phyloP scores from a whole-genome alignment of 2,113 vertebrate species.

The Heterocephalus glaber region DNA sequence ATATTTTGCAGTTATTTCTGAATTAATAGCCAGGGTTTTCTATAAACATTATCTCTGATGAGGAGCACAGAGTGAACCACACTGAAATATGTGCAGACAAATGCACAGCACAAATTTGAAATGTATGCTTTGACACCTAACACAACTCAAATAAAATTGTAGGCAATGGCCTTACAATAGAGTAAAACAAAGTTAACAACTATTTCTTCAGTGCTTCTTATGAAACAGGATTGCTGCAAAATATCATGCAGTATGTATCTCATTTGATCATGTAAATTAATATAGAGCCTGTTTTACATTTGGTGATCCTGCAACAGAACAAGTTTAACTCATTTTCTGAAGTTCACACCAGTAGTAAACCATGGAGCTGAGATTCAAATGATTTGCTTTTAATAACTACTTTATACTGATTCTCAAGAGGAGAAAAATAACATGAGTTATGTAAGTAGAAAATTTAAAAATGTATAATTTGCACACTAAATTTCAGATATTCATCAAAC shows the following conservation, averaged over 20 bases:
- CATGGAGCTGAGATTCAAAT: neutral
- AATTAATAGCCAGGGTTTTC: neutral
- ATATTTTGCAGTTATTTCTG: neutral
- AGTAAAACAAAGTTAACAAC: neutral
- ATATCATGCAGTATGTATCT: neutral
- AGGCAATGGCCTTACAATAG: neutral
- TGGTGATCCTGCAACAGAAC: neutral
- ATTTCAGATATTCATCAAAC: neutral
- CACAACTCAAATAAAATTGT: neutral
- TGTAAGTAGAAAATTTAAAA: neutral
- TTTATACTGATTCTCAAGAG: neutral
- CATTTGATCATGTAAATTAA: neutral
- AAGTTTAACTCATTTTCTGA: neutral
- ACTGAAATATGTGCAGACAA: too few relatives aligned
- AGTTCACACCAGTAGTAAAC: neutral
- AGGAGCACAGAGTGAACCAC: rapidly evolving
- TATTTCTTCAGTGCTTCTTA: neutral
- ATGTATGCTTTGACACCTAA: neutral
- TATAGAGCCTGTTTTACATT: neutral
- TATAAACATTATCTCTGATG: neutral
- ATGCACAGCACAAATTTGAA: neutral
- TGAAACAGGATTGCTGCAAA: neutral
- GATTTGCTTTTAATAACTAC: neutral
- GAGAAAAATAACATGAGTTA: neutral
- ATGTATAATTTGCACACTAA: neutral